Conservation (phyloP, 2,113 vertebrate species). For the Varanus komodoensis region DNA sequence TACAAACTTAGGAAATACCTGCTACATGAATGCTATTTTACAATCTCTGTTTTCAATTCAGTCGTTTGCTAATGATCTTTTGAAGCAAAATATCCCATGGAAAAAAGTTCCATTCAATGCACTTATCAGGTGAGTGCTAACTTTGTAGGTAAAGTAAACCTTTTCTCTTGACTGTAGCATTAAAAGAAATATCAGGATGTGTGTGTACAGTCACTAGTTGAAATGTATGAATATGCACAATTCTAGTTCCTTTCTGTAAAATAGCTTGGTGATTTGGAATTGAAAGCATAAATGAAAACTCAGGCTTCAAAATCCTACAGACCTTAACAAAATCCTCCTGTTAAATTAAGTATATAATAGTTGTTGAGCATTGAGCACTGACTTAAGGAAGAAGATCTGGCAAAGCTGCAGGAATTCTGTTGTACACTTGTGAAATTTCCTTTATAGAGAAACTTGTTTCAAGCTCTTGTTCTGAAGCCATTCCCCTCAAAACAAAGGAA, state of each 20-base stretch:
- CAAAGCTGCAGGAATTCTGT: not conserved
- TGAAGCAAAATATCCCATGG: slow-evolving; percentile 96
- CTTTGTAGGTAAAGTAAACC: slow-evolving; percentile 18
- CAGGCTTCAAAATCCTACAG: not conserved
- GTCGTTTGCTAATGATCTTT: slow-evolving; percentile 94
- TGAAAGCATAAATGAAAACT: not conserved
- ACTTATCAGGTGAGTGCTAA: slow-evolving; percentile 87
- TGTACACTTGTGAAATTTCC: not conserved
- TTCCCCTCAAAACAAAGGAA: no score
- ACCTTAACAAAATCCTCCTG: not conserved
- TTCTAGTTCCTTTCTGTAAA: not conserved
- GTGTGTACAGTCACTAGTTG: not conserved
- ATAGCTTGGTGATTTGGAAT: not conserved
- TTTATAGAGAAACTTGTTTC: not conserved
- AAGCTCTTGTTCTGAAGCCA: not conserved
- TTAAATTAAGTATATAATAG: no score
- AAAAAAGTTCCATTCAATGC: slow-evolving; percentile 94
- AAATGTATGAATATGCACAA: not conserved
- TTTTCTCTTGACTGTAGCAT: not conserved
- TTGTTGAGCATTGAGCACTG: not conserved
- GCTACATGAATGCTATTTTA: slow-evolving; percentile 99
- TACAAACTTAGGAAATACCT: slow-evolving; percentile 98
- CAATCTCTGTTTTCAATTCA: slow-evolving; percentile 98
- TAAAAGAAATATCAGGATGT: not conserved
- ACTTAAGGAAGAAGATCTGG: not conserved